Evolutionary conservation across 2,113 vertebrate genomes (phyloP), one percentile per base, ranked within the genome.

Genomic region (Echinops telfairi): DNA sequence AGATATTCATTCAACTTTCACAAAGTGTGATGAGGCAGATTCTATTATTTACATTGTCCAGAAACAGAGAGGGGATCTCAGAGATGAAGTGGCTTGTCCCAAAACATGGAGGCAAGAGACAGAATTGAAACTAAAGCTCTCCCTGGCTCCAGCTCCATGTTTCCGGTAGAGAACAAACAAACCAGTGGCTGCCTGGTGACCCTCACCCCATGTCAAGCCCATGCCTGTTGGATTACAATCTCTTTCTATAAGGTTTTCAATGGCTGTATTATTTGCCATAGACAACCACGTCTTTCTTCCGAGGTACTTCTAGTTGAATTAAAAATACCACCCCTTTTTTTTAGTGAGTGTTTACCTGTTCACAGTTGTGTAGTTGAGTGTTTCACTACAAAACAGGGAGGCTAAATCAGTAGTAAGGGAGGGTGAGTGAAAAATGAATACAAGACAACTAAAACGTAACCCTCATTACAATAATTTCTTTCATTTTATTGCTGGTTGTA

Each of bases 401-500:
- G 22, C 62, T 70, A 75, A 70, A 8, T 86, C 17, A 58, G 31
- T 17, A 85, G 53, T 15, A 75, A 84, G 27, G 23, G 9, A 76
- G 81, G 31, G 23, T 2, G 1, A 75, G 75, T 31, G 68, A 80
- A 71, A 93, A 85, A 89, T 17, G 16, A 22, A 80, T 14, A 9
- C 20, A 71, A 84, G 91, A 53, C 66, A 71, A 89, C 89, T 71
- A 91, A 91, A 83, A 83, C 66, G 77, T 38, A 43, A 87, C 57
- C 92, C 66, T 60, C 40, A 33, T 94, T 90, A 87, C 15, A 94
- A 58, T 75, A 40, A 89, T 70, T 83, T 83, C 33, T 86, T 88
- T 93, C 84, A 95, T 94, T 95, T 96, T 97, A 88, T 84, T 97
- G 94, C 77, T 96, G 95, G 92, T 87, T 57, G 31, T 73, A 95